A percentile compares a stretch with the other conserved stretches of the same genome.
phyloP scores from a whole-genome alignment of 2,888 invertebrate genomes.

The Calameuta pallipes region DNA sequence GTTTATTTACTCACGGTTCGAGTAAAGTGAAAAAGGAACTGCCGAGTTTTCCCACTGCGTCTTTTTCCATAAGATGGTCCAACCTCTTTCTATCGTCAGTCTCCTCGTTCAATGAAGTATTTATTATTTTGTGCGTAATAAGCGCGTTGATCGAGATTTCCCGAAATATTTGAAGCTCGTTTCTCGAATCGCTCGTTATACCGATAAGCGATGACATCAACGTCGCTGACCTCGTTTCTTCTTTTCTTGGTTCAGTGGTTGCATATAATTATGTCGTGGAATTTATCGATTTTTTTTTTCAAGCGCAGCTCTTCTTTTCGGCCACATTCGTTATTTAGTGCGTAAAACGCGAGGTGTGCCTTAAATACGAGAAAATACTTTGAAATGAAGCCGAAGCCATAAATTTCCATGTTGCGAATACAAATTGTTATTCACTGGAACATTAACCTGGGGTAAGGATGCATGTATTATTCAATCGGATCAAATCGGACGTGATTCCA shows the following conservation, averaged over 20 bases:
- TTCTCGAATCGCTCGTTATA: no score
- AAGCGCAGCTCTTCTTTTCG: neutral
- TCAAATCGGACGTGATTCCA: slow-evolving; percentile 8
- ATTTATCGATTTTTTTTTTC: neutral
- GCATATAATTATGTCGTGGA: neutral
- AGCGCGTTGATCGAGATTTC: no score
- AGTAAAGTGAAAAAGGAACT: neutral
- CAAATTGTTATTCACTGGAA: slow-evolving; percentile 6
- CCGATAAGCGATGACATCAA: neutral
- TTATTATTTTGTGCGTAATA: neutral
- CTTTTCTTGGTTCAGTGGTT: neutral
- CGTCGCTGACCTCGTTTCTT: neutral
- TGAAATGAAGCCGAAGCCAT: neutral
- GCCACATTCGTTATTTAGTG: neutral
- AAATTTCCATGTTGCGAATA: neutral
- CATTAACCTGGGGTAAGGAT: slow-evolving; percentile 3
- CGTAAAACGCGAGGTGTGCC: neutral
- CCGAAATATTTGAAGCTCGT: no score
- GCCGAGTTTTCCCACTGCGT: neutral
- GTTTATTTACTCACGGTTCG: neutral
- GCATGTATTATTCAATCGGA: slow-evolving; percentile 9
- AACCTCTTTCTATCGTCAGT: neutral
- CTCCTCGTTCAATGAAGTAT: neutral
- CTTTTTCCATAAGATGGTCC: no score
- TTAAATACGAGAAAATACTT: neutral